phyloP scores from a whole-genome alignment of 2,888 invertebrate species.

The Netelia inedita region DNA sequence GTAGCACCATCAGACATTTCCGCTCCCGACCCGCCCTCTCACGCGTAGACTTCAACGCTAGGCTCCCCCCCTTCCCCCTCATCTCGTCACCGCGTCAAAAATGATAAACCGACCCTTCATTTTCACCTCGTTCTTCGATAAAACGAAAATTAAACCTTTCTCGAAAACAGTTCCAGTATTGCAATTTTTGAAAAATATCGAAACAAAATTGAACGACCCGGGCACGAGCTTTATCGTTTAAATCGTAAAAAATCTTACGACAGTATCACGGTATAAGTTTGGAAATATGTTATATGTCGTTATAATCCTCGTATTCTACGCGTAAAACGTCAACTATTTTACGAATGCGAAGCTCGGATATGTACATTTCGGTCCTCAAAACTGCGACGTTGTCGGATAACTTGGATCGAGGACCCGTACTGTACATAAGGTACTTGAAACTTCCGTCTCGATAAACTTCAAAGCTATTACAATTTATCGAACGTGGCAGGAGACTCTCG shows the following conservation, averaged over 20 bases:
- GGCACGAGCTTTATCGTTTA: too few relatives aligned
- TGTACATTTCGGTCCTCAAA: constrained; percentile 12
- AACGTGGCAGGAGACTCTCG: neutral
- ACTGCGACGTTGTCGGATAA: constrained; percentile 23
- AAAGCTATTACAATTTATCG: constrained; percentile 46
- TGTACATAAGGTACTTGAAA: constrained; percentile 21
- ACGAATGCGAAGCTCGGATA: neutral
- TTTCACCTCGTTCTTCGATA: neutral
- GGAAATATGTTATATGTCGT: too few relatives aligned
- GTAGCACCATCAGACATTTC: constrained; percentile 51
- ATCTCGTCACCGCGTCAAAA: constrained; percentile 23
- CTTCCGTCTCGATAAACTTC: constrained; percentile 42
- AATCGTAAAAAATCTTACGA: too few relatives aligned
- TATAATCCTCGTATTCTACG: too few relatives aligned
- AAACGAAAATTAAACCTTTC: neutral
- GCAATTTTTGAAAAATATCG: too few relatives aligned
- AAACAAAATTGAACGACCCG: too few relatives aligned
- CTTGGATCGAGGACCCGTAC: constrained; percentile 8
- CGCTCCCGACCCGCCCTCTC: constrained; percentile 9
- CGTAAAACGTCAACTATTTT: too few relatives aligned
- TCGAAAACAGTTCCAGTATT: neutral
- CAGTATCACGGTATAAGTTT: too few relatives aligned
- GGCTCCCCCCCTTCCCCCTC: neutral
- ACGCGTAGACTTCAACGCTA: neutral
- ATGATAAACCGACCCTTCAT: constrained; percentile 4